A percentile compares a stretch with the other conserved stretches of the same genome.
These are phyloP conservation scores for Tinea trinotella DNA, from an alignment of 2,888 invertebrate genomes.

Conservation along the genomic window DNA sequence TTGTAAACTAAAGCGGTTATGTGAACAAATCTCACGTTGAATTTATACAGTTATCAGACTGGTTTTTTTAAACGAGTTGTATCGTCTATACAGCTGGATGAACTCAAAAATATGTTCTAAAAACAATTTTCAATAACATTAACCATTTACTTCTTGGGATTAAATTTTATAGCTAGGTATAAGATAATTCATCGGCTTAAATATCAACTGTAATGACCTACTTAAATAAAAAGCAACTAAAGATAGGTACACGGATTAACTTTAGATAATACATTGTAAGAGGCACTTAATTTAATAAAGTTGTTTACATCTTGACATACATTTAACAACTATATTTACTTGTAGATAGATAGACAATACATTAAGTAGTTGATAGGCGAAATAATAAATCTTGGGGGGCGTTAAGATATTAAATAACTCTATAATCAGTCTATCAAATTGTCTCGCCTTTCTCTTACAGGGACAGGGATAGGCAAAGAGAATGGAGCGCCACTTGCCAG, in stretches of 20 bases:
- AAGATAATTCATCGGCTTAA: not conserved
- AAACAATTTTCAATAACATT: not conserved
- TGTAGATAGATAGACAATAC: too few species aligned
- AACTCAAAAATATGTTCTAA: too few species aligned
- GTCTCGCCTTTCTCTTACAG: too few species aligned
- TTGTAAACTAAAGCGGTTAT: not conserved
- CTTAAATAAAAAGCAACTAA: not conserved
- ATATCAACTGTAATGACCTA: not conserved
- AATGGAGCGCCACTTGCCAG: too few species aligned
- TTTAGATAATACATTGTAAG: not conserved
- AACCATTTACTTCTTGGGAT: not conserved
- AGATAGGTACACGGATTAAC: conserved; percentile 4
- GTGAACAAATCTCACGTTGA: not conserved
- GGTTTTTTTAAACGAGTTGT: conserved; percentile 2
- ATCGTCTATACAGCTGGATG: too few species aligned
- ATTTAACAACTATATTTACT: not conserved
- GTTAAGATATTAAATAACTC: too few species aligned
- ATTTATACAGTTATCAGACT: not conserved
- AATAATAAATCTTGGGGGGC: too few species aligned
- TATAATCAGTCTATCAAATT: too few species aligned
- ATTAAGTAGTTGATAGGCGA: too few species aligned
- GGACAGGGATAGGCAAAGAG: too few species aligned
- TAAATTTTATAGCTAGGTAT: too few species aligned
- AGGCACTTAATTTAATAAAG: not conserved
- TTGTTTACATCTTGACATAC: conserved; percentile 3